Evolutionary conservation across 2,797 vertebrate genomes (phyloP), one percentile per base, ranked within the genome.

Genomic region (Meda fulgida): DNA sequence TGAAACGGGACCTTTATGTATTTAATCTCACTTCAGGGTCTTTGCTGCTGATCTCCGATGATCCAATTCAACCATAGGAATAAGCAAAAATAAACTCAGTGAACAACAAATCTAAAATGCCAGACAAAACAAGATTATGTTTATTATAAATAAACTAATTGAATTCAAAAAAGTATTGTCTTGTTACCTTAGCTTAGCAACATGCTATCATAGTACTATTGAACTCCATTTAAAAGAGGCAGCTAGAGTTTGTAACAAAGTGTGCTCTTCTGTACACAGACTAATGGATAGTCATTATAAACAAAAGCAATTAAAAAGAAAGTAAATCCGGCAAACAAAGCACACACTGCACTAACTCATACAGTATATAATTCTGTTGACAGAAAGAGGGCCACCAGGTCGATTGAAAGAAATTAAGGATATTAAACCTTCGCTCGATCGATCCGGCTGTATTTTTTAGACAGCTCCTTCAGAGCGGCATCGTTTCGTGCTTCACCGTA

Each of bases 341-440:
- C 70, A 31, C 81, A 78, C 86, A 71, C 51, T 53, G 73, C 81
- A 85, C 86, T 88, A 81, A 79, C 83, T 89, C 87, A 86, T 65
- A 82, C 75, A 70, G 38, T 88, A 89, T 86, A 89, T 85, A 83
- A 87, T 73, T 40, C 38, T 60, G 86, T 78, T 89, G 88, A 89
- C 88, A 89, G 87, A 88, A 88, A 88, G 69, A 71, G 86, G 83
- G 80, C 66, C 71, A 55, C 46, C 76, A 67, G 89, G 85, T 88
- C 85, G 88, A 91, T 86, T 65, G 83, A 84, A 90, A 86, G 85
- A 90, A 90, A 92, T 90, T 88, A 90, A 90, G 88, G 89, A 87
- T 89, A 87, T 85, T 91, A 90, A 90, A 90, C 78, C 84, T 73
- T 83, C 58, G 48, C 55, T 48, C 38, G 83, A 92, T 92, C 90